Conservation (phyloP, 2,888 invertebrate species). For the Alloplasta piceator region DNA sequence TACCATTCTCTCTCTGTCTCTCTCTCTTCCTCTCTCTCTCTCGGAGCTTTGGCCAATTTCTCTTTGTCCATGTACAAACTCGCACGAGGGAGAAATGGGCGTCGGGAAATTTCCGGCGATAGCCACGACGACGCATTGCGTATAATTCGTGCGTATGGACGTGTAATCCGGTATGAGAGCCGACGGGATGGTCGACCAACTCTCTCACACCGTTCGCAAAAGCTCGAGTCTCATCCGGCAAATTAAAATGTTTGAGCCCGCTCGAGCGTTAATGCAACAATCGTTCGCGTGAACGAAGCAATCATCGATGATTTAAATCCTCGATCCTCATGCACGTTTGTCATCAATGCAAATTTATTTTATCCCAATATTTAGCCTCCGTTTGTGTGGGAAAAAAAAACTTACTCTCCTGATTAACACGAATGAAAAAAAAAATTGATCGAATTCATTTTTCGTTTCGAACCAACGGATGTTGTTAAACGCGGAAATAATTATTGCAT, state of each 20-base stretch:
- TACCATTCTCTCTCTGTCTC: conserved; percentile 18
- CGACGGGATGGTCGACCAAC: neutral
- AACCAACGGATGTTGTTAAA: no score
- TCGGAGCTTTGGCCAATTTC: conserved; percentile 21
- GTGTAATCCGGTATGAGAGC: conserved; percentile 48
- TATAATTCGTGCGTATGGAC: conserved; percentile 70
- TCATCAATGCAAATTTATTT: conserved; percentile 20
- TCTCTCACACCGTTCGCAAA: conserved; percentile 39
- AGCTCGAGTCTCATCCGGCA: conserved; percentile 70
- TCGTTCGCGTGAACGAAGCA: conserved; percentile 69
- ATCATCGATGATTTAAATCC: conserved; percentile 70
- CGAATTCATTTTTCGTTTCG: no score
- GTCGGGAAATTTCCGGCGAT: conserved; percentile 25
- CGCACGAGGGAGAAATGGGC: conserved; percentile 22
- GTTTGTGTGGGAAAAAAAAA: neutral
- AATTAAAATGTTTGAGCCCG: conserved; percentile 73
- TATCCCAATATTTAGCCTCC: neutral
- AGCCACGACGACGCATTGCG: conserved; percentile 57
- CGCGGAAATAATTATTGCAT: no score
- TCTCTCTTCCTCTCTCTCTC: neutral
- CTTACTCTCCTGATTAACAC: neutral
- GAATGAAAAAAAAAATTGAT: neutral
- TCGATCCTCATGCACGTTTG: neutral
- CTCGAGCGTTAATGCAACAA: conserved; percentile 73
- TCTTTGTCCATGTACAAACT: conserved; percentile 10